A percentile compares a stretch with the other conserved stretches of the same genome.
These are phyloP conservation scores for Cynaeus angustus DNA, from an alignment of 2,888 invertebrate species.

Conservation along the genomic window DNA sequence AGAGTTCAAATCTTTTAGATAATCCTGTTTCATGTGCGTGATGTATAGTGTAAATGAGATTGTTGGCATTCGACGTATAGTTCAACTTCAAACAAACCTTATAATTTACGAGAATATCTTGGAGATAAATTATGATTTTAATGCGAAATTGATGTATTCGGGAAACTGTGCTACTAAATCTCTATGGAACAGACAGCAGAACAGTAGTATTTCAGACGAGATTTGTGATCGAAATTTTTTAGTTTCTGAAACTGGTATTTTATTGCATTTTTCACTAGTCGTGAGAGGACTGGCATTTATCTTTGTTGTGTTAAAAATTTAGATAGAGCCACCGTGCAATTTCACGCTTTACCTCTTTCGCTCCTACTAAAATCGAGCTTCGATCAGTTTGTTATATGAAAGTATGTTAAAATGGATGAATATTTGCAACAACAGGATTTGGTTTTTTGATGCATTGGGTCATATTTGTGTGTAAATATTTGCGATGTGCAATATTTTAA, in stretches of 20 bases:
- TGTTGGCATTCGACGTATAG: constrained; percentile 10
- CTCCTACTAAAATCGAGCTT: neutral
- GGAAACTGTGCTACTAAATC: constrained; percentile 18
- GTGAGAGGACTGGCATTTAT: constrained; percentile 1
- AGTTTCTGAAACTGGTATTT: constrained; percentile 1
- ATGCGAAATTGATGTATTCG: constrained; percentile 35
- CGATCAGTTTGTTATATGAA: neutral
- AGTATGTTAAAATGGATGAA: no score
- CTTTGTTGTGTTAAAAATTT: constrained; percentile 11
- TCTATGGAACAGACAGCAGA: neutral
- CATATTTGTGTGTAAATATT: no score
- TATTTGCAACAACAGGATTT: no score
- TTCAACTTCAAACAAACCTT: constrained; percentile 35
- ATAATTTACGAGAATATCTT: constrained; percentile 37
- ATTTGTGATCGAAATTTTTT: constrained; percentile 1
- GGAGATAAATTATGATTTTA: constrained; percentile 37
- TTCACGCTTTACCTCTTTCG: constrained; percentile 16
- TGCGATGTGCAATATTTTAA: no score
- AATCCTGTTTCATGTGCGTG: constrained; percentile 18
- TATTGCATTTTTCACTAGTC: neutral
- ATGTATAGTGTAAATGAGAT: constrained; percentile 27
- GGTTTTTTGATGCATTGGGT: no score
- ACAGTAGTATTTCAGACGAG: constrained; percentile 4
- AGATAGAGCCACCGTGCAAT: neutral
- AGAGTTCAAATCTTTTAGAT: constrained; percentile 23